These are phyloP conservation scores for Drosophila kikkawai DNA, from an alignment of 1,140 invertebrate genomes.

Conservation along the genomic window DNA sequence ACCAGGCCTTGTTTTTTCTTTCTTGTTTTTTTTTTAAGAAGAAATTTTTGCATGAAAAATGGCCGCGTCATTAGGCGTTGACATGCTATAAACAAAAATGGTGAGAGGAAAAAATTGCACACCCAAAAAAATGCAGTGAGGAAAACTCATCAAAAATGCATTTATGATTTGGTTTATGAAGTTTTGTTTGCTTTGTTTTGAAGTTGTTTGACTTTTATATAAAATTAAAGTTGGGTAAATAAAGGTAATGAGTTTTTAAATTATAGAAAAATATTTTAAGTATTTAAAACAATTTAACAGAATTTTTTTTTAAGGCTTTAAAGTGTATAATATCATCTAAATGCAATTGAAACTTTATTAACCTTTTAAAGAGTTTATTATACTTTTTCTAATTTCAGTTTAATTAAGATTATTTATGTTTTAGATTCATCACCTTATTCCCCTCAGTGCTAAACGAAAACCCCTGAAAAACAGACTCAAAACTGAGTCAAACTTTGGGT, in stretches of 20 bases:
- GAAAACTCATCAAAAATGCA: slow-evolving; percentile 30
- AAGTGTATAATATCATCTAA: too few species aligned
- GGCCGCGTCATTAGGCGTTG: slow-evolving; percentile 79
- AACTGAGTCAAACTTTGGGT: slow-evolving; percentile 43
- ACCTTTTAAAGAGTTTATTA: not conserved
- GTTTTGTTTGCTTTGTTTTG: too few species aligned
- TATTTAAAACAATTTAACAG: too few species aligned
- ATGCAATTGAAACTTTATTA: too few species aligned
- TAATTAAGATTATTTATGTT: not conserved
- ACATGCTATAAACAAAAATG: slow-evolving; percentile 80
- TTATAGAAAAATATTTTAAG: not conserved
- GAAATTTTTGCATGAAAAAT: slow-evolving; percentile 69
- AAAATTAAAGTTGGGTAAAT: not conserved
- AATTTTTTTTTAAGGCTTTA: too few species aligned
- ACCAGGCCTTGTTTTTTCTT: slow-evolving; percentile 21
- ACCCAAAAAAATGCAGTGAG: slow-evolving; percentile 45
- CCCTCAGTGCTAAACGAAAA: slow-evolving; percentile 21
- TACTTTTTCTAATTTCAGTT: not conserved
- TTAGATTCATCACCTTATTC: not conserved
- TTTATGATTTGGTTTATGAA: not conserved
- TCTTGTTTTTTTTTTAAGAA: not conserved
- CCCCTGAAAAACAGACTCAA: slow-evolving; percentile 1
- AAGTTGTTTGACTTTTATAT: not conserved
- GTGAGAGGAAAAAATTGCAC: slow-evolving; percentile 31
- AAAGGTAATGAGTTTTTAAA: not conserved